Conservation (phyloP, 2,797 vertebrate genomes). For the Eutrigla gurnardus region DNA sequence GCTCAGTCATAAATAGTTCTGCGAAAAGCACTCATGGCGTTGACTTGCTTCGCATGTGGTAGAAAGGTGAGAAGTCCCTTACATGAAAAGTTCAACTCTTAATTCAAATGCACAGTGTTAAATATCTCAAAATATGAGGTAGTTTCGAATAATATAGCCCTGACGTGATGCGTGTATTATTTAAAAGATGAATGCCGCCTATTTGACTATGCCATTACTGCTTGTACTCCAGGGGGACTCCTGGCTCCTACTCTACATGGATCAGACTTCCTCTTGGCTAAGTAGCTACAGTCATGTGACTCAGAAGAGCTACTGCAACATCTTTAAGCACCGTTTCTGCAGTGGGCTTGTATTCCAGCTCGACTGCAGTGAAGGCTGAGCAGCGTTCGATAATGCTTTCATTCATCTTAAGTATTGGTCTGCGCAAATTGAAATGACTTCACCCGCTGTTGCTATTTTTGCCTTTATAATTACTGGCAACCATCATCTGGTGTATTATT, state of each 20-base stretch:
- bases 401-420: conserved; percentile 23
- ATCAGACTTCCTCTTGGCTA: conserved; percentile 76
- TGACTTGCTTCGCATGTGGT: conserved; percentile 32
- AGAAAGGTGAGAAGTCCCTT: conserved; percentile 20
- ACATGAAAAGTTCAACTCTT: conserved; percentile 11
- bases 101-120: conserved; percentile 32
- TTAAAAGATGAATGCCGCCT: conserved; percentile 61
- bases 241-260: conserved; percentile 63
- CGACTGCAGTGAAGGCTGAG: conserved; percentile 22
- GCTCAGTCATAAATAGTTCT: conserved; percentile 47
- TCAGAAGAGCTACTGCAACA: conserved; percentile 57
- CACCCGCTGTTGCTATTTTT: neutral
- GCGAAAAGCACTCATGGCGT: conserved; percentile 25
- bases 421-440: conserved; percentile 15
- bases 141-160: conserved; percentile 30
- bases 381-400: conserved; percentile 23
- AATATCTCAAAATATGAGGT: conserved; percentile 45
- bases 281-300: conserved; percentile 74
- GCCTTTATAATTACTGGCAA: neutral
- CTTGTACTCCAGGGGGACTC: conserved; percentile 65
- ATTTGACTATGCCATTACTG: conserved; percentile 72
- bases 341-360: conserved; percentile 34
- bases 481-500: conserved; percentile 8
- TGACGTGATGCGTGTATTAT: conserved; percentile 64
- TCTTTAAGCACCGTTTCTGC: conserved; percentile 59